Percentiles rank a stretch among this genome's conserved stretches.
Conservation (phyloP, 2,113 vertebrate genomes). For the Proteles cristata region DNA sequence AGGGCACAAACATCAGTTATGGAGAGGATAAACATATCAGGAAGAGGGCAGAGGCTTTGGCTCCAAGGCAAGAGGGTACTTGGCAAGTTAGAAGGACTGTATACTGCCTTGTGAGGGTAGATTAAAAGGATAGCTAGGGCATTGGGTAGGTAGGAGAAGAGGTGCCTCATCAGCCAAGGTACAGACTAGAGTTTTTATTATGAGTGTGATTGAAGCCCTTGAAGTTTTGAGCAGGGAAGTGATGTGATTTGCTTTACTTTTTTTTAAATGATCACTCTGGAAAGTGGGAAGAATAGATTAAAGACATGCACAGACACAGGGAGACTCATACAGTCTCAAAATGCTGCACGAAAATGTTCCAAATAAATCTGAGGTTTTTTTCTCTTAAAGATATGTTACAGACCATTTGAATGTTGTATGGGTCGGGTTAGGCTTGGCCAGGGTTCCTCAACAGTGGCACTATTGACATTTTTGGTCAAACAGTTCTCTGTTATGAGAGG, state of each 20-base stretch:
- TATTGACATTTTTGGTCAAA: background rate
- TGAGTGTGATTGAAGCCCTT: too few species aligned
- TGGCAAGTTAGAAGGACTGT: too few species aligned
- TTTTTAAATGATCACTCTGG: background rate
- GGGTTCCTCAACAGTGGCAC: background rate
- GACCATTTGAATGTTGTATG: background rate
- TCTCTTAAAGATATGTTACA: fast-evolving
- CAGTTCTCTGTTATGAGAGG: background rate
- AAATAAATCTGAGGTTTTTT: background rate
- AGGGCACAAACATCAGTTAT: background rate
- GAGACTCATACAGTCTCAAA: background rate
- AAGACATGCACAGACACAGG: background rate
- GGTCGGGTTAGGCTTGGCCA: too few species aligned
- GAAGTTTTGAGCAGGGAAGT: background rate
- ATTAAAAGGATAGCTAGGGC: background rate
- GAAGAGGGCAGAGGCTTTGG: background rate
- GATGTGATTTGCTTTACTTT: background rate
- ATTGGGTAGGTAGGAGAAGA: background rate
- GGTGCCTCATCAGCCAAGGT: background rate
- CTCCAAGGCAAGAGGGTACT: background rate
- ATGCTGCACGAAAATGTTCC: background rate
- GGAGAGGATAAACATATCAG: background rate
- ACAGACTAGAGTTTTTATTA: background rate
- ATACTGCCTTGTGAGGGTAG: too few species aligned
- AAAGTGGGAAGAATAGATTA: background rate